These are phyloP conservation scores for Mus pahari DNA, from an alignment of 2,113 vertebrate species.

Conservation along the genomic window DNA sequence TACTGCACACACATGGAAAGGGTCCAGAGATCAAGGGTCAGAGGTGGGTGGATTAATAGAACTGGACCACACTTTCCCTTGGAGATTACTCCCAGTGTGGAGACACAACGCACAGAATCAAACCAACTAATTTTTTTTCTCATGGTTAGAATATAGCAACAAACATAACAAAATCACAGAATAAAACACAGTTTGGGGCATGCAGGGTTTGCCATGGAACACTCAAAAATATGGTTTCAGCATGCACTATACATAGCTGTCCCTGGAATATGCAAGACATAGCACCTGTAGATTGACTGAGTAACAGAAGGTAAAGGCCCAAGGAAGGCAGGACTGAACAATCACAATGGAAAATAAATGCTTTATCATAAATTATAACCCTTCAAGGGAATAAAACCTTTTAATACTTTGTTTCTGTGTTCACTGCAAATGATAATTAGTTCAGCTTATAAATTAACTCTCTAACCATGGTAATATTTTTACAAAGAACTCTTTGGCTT, in stretches of 20 bases:
- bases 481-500: constrained; percentile 62
- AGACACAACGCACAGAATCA: constrained; percentile 53
- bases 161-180: constrained; percentile 29
- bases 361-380: constrained; percentile 21
- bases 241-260: constrained; percentile 58
- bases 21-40: not conserved
- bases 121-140: constrained; percentile 48
- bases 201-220: constrained; percentile 67
- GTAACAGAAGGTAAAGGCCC: constrained; percentile 42
- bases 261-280: constrained; percentile 59
- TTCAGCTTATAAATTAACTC: constrained; percentile 69
- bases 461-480: constrained; percentile 67
- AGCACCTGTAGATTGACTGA: constrained; percentile 65
- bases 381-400: constrained; percentile 27
- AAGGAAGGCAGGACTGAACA: constrained; percentile 18
- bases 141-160: constrained; percentile 69
- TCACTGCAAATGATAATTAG: constrained; percentile 11
- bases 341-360: constrained; percentile 34
- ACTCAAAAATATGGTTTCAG: constrained; percentile 55
- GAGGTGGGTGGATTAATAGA: not conserved
- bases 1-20: not conserved
- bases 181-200: constrained; percentile 60
- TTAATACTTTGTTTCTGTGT: constrained; percentile 45
- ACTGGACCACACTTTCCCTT: not conserved
- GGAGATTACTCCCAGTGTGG: not conserved